Evolutionary conservation across 2,113 vertebrate species (phyloP).

Genomic region (Pipa parva): DNA sequence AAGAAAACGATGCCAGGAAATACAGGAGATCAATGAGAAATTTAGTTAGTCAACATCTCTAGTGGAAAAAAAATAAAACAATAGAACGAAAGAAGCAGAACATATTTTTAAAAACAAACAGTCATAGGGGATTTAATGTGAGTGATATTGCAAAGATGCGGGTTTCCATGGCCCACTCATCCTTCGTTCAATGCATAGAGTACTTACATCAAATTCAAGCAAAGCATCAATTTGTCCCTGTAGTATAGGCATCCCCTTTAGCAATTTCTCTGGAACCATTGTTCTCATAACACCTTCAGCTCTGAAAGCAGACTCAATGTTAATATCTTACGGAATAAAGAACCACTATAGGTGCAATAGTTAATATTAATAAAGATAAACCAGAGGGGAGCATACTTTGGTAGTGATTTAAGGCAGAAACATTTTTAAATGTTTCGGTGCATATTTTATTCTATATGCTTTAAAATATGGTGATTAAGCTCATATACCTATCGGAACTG

Average conservation of each 20-base stretch:
- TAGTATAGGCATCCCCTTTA: constrained; percentile 93
- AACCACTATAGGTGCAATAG: neutral
- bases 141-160: no score
- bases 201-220: constrained; percentile 93
- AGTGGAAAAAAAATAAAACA: neutral
- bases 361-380: neutral
- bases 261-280: constrained; percentile 90
- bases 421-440: no score
- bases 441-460: no score
- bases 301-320: constrained; percentile 56
- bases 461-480: no score
- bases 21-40: no score
- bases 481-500: no score
- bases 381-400: no score
- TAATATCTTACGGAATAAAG: constrained; percentile 4
- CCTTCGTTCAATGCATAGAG: constrained; percentile 2
- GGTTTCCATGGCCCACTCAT: no score
- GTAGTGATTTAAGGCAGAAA: no score
- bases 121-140: neutral
- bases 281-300: constrained; percentile 94
- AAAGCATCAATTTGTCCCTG: constrained; percentile 94
- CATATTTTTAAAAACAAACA: neutral
- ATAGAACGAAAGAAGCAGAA: neutral
- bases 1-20: no score
- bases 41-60: neutral